phyloP scores from a whole-genome alignment of 2,888 invertebrate genomes.

The Cantharis flavilabris region DNA sequence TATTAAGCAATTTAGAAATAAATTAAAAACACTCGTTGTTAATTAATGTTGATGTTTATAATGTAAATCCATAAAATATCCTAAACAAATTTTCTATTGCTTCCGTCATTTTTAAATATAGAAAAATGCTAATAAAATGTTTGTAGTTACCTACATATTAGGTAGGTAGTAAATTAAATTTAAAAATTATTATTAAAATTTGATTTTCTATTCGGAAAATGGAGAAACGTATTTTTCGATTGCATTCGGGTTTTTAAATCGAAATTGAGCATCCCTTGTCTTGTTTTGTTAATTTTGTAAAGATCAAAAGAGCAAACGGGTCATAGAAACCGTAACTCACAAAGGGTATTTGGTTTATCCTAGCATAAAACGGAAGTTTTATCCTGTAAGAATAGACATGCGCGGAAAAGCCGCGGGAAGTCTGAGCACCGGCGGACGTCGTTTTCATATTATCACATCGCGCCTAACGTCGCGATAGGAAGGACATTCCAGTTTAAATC shows the following conservation, averaged over 20 bases:
- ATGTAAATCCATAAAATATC: neutral
- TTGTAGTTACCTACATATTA: too few relatives aligned
- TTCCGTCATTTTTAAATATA: neutral
- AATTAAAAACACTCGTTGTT: neutral
- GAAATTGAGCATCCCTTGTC: neutral
- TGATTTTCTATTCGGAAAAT: neutral
- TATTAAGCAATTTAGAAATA: neutral
- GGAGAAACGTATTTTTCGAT: neutral
- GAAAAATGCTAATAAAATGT: neutral
- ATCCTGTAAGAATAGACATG: constrained; percentile 21
- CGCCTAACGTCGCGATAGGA: constrained; percentile 13
- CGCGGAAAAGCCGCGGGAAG: constrained; percentile 27
- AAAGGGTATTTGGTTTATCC: constrained; percentile 20
- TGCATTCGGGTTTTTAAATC: neutral
- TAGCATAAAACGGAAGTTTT: constrained; percentile 19
- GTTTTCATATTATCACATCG: constrained; percentile 25
- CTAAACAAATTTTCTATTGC: neutral
- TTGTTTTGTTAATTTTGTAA: constrained; percentile 18
- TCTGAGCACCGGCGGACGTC: constrained; percentile 22
- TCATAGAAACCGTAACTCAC: constrained; percentile 19
- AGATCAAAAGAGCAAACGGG: constrained; percentile 23
- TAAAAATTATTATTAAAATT: neutral
- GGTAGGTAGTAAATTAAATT: too few relatives aligned
- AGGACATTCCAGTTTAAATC: constrained; percentile 5
- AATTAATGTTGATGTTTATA: neutral